Base-by-base conservation (phyloP, 1,140 invertebrate genomes). In the Octopus sinensis region DNA sequence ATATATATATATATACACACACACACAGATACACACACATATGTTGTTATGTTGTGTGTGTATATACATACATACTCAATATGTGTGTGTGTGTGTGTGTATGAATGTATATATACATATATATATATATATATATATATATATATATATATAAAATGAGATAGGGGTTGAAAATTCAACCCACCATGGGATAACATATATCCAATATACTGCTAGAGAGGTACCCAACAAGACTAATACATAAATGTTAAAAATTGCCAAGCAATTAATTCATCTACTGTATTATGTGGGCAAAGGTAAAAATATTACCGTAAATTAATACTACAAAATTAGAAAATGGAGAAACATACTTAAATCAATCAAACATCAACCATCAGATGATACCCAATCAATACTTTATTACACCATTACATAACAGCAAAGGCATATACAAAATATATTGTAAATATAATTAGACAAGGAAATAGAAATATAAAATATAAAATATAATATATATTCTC, bases 101-200 rank as follows among this genome's bases (percentile, higher is more conserved):
- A 71, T 71, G 12, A n/a, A 71, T 71, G 4, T 23, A 71, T 71
- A 71, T 13, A 12, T 71, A 71, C 12, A 71, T 71, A 71, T 71
- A 71, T 71, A 71, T 13, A 71, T 71, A 71, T 13, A 71, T 71
- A 71, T 13, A 71, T 71, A 71, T 71, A 71, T 71, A 71, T 13
- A 71, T 71, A 71, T 13, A 71, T 71, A 71, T 13, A 12, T 71
- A 71, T n/a, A n/a, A n/a, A n/a, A n/a, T n/a, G n/a, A n/a, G n/a
- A n/a, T n/a, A n/a, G n/a, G n/a, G n/a, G n/a, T n/a, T n/a, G n/a
- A n/a, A n/a, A n/a, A n/a, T n/a, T n/a, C n/a, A n/a, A n/a, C n/a
- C n/a, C n/a, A n/a, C n/a, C n/a, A n/a, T n/a, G n/a, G n/a, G n/a
- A n/a, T n/a, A n/a, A n/a, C n/a, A n/a, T n/a, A n/a, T n/a, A n/a